These are phyloP conservation scores for Antennarius maculatus DNA, from an alignment of 2,797 vertebrate genomes.

Conservation along the genomic window DNA sequence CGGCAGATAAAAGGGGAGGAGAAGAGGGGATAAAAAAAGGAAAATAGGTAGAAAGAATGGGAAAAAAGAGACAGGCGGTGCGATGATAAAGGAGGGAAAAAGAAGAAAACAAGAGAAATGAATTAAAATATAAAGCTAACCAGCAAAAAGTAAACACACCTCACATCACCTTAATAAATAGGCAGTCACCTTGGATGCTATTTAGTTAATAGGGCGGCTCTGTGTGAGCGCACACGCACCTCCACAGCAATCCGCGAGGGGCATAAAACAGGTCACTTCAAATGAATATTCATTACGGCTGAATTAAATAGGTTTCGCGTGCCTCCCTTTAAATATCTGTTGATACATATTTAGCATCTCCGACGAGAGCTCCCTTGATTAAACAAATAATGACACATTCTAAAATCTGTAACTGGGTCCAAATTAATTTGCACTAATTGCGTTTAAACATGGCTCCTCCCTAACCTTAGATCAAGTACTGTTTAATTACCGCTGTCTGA, in stretches of 20 bases:
- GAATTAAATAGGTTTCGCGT: conserved; percentile 65
- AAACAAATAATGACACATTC: conserved; percentile 81
- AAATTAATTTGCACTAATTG: conserved; percentile 85
- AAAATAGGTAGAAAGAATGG: conserved; percentile 19
- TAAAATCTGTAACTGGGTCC: conserved; percentile 78
- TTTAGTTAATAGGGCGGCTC: conserved; percentile 8
- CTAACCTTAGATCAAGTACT: conserved; percentile 74
- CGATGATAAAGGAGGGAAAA: conserved; percentile 21
- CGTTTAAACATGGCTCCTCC: conserved; percentile 81
- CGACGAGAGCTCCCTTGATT: conserved; percentile 78
- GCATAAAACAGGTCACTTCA: conserved; percentile 69
- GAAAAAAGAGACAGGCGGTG: conserved; percentile 14
- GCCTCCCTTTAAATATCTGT: conserved; percentile 56
- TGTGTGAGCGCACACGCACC: neutral
- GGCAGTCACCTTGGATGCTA: conserved; percentile 19
- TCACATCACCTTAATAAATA: conserved; percentile 22
- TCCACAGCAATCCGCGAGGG: conserved; percentile 6
- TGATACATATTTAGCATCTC: conserved; percentile 73
- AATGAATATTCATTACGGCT: conserved; percentile 68
- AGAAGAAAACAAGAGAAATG: conserved; percentile 50
- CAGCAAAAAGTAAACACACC: conserved; percentile 40
- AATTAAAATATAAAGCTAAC: conserved; percentile 51
- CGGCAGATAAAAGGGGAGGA: conserved; percentile 36
- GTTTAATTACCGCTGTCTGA: conserved; percentile 81
- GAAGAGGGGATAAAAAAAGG: conserved; percentile 7